Base-by-base conservation (phyloP, 2,113 vertebrate genomes). In the Ceyx cyanopectus region DNA sequence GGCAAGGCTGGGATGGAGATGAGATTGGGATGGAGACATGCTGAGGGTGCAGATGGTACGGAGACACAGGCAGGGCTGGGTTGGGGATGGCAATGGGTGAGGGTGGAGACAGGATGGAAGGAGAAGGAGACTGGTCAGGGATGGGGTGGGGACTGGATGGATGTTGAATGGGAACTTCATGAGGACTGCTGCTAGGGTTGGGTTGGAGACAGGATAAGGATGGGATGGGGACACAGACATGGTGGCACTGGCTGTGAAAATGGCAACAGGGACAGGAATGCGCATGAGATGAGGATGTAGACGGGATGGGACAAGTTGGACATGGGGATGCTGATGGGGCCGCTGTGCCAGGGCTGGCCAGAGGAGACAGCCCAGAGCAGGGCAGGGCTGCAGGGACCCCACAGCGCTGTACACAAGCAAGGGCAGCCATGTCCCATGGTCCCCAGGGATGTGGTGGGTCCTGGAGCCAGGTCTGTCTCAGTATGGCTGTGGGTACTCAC, bases 401-500 rank as follows among this genome's bases (percentile, higher is more conserved):
- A 9, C n/a, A 48, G 34, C 2, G 1, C 27, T 29, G 26, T n/a
- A 53, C 79, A 54, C 0, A 12, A 51, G 43, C 32, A 57, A 51
- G 18, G 45, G 26, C 34, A 78, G 37, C 34, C 54, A 23, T 6
- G 34, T 48, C 1, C 0, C 15, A 2, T 1, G 13, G n/a, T 53
- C 23, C 57, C 48, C 37, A 40, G 27, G 19, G 23, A 54, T 0
- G 0, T 7, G 24, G 17, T 4, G 1, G 27, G 2, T 13, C 13
- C 5, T 27, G 60, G 17, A 62, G 6, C n/a, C 10, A 46, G 20
- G 20, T 30, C 53, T 46, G 24, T 60, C 60, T 37, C 1, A 2
- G 32, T 10, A 1, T 9, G 30, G 32, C 65, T 10, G 3, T 13
- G 54, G 41, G 53, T 61, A 98, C 98, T 99, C 90, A 99, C 99